Evolutionary conservation across 2,888 invertebrate genomes (phyloP), one percentile per base, ranked within the genome.

Genomic region (Drosophila neotestacea): DNA sequence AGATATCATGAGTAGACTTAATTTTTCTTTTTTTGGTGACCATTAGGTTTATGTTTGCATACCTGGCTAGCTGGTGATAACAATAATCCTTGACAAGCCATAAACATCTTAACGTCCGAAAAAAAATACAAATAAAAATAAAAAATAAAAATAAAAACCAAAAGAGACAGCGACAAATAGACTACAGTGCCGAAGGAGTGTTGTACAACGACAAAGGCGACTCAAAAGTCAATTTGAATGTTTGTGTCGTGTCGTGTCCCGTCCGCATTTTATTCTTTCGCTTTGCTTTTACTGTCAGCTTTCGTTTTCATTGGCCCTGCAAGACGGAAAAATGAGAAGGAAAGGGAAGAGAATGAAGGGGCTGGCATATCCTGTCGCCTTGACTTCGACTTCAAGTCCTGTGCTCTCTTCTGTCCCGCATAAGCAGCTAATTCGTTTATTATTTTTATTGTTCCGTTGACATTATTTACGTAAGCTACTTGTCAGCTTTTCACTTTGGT

Each of bases 391-490:
- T 27, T 16, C 28, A 28, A 13, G 10, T 41, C 30, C 54, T 61
- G 60, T 62, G 48, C 7, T 42, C 48, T 27, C 30, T 22, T 11
- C 50, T 16, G 7, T 32, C 27, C 61, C 51, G 65, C 65, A 87
- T 82, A 80, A 85, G 81, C 88, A 85, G 89, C 88, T 85, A 85
- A 85, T 85, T 85, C 85, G 85, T 89, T 85, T 89, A 89, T 85
- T 85, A 88, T 88, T 89, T 89, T 89, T 89, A 89, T 85, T 85
- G 85, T 85, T 85, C 78, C 85, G 88, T 75, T 89, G 85, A 88
- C 89, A 89, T 89, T 85, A 89, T 85, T 85, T 89, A 88, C 89
- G 85, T 88, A 88, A 84, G 84, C 84, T 88, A 88, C 84, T 84
- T 88, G 84, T 84, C 84, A 88, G 84, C 85, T 86, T 88, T 88